Conservation (phyloP, 1,140 invertebrate genomes). For the Drosophila bocki region DNA sequence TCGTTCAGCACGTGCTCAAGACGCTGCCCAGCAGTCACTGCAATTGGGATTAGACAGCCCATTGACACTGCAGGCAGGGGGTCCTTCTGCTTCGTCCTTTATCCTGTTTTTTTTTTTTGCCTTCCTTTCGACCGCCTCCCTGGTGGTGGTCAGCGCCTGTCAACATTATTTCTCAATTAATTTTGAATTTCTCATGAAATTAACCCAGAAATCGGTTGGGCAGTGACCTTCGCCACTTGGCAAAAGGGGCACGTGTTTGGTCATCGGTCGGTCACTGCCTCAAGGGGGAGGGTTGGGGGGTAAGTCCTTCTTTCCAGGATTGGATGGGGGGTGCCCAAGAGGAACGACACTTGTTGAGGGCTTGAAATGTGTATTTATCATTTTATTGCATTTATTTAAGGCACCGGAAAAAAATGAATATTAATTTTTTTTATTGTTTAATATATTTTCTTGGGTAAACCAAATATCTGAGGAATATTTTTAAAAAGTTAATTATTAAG, state of each 20-base stretch:
- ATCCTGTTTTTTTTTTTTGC: conserved; percentile 2
- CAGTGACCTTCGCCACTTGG: conserved; percentile 77
- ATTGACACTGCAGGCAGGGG: conserved; percentile 79
- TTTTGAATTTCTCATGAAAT: conserved; percentile 84
- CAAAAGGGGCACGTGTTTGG: conserved; percentile 54
- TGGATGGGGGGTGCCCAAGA: conserved; percentile 10
- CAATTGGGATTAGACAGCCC: conserved; percentile 69
- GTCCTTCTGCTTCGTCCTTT: conserved; percentile 26
- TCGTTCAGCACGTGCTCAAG: conserved; percentile 62
- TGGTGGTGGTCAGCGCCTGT: conserved; percentile 73
- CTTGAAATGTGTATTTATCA: conserved; percentile 30
- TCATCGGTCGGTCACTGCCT: conserved; percentile 16
- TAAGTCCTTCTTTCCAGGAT: conserved; percentile 7
- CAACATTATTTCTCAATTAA: conserved; percentile 85
- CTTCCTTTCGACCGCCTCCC: background rate
- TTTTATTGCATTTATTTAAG: conserved; percentile 65
- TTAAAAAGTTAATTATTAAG: too few relatives aligned
- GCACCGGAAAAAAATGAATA: background rate
- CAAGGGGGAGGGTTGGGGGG: background rate
- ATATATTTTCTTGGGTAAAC: background rate
- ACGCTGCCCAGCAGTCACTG: conserved; percentile 29
- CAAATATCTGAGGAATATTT: too few relatives aligned
- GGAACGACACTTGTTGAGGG: conserved; percentile 29
- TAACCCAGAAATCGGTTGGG: conserved; percentile 77
- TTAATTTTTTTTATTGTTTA: background rate